Conservation (phyloP, 2,888 invertebrate genomes). For the Cantharis rufa region DNA sequence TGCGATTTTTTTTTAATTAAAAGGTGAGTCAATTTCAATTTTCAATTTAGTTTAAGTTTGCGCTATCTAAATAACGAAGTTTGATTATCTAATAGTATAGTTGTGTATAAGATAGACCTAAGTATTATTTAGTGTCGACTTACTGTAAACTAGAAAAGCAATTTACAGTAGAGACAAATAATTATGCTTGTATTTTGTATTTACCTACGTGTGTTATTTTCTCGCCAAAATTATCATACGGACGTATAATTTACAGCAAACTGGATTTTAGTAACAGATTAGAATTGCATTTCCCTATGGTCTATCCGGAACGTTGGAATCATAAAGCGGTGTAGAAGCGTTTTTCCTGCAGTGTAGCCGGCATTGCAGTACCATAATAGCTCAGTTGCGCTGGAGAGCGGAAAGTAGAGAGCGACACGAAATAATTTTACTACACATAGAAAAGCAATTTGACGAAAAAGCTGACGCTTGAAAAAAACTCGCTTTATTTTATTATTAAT, state of each 20-base stretch:
- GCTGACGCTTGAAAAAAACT: background rate
- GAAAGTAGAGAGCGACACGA: background rate
- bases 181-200: background rate
- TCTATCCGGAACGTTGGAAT: background rate
- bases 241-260: background rate
- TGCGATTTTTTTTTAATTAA: background rate
- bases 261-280: background rate
- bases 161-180: background rate
- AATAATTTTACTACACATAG: background rate
- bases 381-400: background rate
- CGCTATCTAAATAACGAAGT: background rate
- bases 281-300: background rate
- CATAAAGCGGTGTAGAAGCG: background rate
- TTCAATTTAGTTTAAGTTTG: background rate
- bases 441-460: background rate
- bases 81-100: background rate
- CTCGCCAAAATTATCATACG: background rate
- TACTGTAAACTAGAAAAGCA: background rate
- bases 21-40: background rate
- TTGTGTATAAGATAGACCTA: background rate
- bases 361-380: background rate
- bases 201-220: background rate
- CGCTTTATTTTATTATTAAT: background rate
- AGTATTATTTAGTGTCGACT: background rate
- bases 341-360: background rate